phyloP scores from a whole-genome alignment of 2,888 invertebrate species.

The Maniola hyperantus region DNA sequence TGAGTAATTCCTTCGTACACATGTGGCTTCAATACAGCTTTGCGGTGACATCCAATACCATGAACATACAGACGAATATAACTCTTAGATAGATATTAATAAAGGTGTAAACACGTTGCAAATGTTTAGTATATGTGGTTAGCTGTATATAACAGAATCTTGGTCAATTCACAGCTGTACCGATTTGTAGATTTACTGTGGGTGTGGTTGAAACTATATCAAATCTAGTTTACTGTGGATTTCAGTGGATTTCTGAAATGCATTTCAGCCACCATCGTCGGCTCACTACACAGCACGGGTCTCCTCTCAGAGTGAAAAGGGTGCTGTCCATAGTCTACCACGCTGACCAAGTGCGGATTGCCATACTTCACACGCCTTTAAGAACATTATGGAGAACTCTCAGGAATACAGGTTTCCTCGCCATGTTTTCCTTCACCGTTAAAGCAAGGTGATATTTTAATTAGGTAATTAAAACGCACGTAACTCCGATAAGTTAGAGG shows the following conservation, averaged over 20 bases:
- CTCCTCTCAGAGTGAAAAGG: no score
- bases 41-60: constrained; percentile 19
- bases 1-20: constrained; percentile 40
- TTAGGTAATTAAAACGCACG: no score
- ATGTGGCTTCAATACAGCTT: constrained; percentile 37
- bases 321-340: no score
- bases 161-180: constrained; percentile 39
- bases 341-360: no score
- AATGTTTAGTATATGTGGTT: background rate
- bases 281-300: no score
- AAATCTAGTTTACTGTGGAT: constrained; percentile 28
- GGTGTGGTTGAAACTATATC: constrained; percentile 31
- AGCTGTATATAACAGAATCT: constrained; percentile 33
- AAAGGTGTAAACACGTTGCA: constrained; percentile 7
- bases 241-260: constrained; percentile 21
- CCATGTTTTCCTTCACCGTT: no score
- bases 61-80: constrained; percentile 12
- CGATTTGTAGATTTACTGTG: constrained; percentile 35
- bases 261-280: no score
- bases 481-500: no score
- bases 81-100: background rate
- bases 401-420: no score
- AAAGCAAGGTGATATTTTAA: no score
- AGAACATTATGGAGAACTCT: no score
- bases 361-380: no score